Conservation (phyloP, 2,888 invertebrate species). For the Cryptosula pallasiana region DNA sequence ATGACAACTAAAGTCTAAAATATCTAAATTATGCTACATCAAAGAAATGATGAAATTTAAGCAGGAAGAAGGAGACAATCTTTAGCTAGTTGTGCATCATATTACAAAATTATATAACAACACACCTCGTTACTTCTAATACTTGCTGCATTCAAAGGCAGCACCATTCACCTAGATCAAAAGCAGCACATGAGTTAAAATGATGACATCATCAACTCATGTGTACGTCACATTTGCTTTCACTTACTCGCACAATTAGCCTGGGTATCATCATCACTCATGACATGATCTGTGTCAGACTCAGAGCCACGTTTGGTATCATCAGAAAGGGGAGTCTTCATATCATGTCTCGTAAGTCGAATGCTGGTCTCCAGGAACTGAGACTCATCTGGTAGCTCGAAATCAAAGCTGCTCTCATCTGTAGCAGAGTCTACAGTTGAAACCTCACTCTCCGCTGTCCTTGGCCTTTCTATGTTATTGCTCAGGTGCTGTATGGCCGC, state of each 20-base stretch:
- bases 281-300: slow-evolving; percentile 17
- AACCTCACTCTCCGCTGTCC: not conserved
- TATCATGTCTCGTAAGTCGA: not conserved
- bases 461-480: not conserved
- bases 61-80: too few relatives aligned
- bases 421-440: not conserved
- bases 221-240: too few relatives aligned
- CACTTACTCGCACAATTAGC: not conserved
- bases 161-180: too few relatives aligned
- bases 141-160: too few relatives aligned
- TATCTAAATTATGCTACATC: too few relatives aligned
- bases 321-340: not conserved
- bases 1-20: too few relatives aligned
- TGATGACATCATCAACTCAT: too few relatives aligned
- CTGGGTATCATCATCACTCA: slow-evolving; percentile 7
- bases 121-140: too few relatives aligned
- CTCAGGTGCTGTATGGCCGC: not conserved
- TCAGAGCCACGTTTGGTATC: not conserved
- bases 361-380: slow-evolving; percentile 13
- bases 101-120: too few relatives aligned
- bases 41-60: too few relatives aligned
- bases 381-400: slow-evolving; percentile 21
- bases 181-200: too few relatives aligned
- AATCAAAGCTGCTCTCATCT: slow-evolving; percentile 14
- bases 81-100: too few relatives aligned